Evolutionary conservation across 2,797 vertebrate genomes (phyloP).

Genomic region (Clarias pachynema): DNA sequence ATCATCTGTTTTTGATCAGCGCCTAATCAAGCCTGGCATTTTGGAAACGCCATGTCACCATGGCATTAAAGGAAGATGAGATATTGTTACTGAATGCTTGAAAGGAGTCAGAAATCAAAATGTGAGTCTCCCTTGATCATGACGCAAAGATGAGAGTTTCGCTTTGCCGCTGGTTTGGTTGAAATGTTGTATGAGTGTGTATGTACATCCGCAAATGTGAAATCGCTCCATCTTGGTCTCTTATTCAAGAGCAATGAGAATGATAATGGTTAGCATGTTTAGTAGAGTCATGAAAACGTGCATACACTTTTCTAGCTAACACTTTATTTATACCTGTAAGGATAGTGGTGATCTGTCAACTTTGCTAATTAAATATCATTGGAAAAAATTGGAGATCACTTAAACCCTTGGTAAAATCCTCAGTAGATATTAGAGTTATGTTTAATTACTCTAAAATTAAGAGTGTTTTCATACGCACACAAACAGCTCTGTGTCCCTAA

Average conservation of each 20-base stretch:
- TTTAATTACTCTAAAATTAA: too few relatives aligned
- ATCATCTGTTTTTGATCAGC: constrained; percentile 49
- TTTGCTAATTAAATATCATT: too few relatives aligned
- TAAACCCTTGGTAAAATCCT: too few relatives aligned
- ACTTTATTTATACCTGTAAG: too few relatives aligned
- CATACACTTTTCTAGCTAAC: too few relatives aligned
- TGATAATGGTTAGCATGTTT: neutral
- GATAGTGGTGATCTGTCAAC: too few relatives aligned
- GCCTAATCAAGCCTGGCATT: constrained; percentile 49
- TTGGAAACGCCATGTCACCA: constrained; percentile 27
- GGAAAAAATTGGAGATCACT: too few relatives aligned
- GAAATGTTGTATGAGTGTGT: neutral
- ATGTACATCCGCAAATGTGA: constrained; percentile 10
- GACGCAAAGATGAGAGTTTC: constrained; percentile 12
- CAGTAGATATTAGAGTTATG: too few relatives aligned
- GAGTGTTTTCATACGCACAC: too few relatives aligned
- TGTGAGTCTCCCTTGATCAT: constrained; percentile 3
- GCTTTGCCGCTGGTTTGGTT: neutral
- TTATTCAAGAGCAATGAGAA: neutral
- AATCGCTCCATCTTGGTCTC: neutral
- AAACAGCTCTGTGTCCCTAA: too few relatives aligned
- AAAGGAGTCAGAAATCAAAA: constrained; percentile 34
- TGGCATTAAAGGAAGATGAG: constrained; percentile 24
- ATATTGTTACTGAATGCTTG: constrained; percentile 32
- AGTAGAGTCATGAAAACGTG: neutral